phyloP scores from a whole-genome alignment of 2,113 vertebrate species.

The Lipotes vexillifer region DNA sequence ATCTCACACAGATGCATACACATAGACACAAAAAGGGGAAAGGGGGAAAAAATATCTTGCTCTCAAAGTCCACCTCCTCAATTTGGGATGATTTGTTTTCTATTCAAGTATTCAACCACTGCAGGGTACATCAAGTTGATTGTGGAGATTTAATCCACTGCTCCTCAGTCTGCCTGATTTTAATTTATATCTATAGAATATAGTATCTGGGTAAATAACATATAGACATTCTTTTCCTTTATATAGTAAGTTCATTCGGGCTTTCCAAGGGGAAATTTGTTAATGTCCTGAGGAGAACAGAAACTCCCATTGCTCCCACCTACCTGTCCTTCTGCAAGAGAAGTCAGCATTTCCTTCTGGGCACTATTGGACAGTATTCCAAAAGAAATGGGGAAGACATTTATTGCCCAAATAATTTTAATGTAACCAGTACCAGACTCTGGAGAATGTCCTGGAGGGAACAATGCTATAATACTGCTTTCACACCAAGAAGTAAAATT shows the following conservation, averaged over 20 bases:
- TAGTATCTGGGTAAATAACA: not conserved
- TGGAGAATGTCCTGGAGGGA: not conserved
- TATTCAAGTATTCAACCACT: no score
- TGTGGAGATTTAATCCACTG: no score
- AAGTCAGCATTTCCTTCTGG: not conserved
- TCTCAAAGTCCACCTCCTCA: no score
- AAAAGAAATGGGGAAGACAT: not conserved
- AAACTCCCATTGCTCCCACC: not conserved
- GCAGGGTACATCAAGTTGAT: no score
- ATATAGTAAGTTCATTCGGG: not conserved
- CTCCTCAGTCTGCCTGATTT: not conserved
- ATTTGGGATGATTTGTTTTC: no score
- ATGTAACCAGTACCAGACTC: not conserved
- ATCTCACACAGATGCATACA: no score
- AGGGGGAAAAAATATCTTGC: no score
- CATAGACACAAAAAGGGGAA: no score
- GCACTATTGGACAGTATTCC: not conserved
- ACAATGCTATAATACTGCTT: not conserved
- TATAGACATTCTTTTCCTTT: not conserved
- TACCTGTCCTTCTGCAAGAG: not conserved
- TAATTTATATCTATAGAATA: not conserved
- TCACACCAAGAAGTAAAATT: not conserved
- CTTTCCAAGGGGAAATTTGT: not conserved
- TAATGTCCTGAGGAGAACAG: not conserved
- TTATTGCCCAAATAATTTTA: slow-evolving; percentile 4